These are phyloP conservation scores for Eugnorisma glareosa DNA, from an alignment of 2,888 invertebrate genomes.

Conservation along the genomic window DNA sequence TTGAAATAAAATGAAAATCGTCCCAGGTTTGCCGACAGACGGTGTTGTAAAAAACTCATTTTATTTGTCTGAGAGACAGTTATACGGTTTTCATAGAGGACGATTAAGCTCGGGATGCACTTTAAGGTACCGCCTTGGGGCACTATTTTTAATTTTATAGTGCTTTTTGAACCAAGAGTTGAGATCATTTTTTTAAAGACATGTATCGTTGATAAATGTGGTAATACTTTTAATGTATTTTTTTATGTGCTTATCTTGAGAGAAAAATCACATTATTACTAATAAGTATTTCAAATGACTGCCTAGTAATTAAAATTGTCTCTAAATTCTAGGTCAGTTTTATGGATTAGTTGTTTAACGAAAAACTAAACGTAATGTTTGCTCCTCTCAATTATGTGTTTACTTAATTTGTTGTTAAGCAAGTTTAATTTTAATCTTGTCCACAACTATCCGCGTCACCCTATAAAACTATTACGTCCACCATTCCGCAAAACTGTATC, in stretches of 20 bases:
- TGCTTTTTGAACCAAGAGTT: slow-evolving; percentile 66
- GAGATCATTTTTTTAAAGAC: background rate
- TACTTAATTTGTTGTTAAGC: too few species aligned
- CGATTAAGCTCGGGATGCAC: slow-evolving; percentile 75
- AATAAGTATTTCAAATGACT: background rate
- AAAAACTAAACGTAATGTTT: background rate
- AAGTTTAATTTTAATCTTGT: too few species aligned
- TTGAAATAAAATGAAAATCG: slow-evolving; percentile 77
- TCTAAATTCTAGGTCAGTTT: background rate
- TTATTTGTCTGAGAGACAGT: slow-evolving; percentile 80
- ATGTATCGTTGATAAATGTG: background rate
- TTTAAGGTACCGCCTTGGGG: slow-evolving; percentile 69
- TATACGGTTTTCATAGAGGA: slow-evolving; percentile 76
- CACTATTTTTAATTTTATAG: slow-evolving; percentile 82
- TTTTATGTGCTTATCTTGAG: background rate
- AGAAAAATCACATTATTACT: background rate
- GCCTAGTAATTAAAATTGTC: background rate
- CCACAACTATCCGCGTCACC: too few species aligned
- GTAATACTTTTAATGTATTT: background rate
- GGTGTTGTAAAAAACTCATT: slow-evolving; percentile 81
- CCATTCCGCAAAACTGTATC: too few species aligned
- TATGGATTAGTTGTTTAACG: background rate
- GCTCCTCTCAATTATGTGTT: background rate
- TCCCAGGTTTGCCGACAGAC: slow-evolving; percentile 74
- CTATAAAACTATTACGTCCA: too few species aligned